These are phyloP conservation scores for Cremastinae sp. DNA, from an alignment of 2,888 invertebrate genomes.

Conservation along the genomic window DNA sequence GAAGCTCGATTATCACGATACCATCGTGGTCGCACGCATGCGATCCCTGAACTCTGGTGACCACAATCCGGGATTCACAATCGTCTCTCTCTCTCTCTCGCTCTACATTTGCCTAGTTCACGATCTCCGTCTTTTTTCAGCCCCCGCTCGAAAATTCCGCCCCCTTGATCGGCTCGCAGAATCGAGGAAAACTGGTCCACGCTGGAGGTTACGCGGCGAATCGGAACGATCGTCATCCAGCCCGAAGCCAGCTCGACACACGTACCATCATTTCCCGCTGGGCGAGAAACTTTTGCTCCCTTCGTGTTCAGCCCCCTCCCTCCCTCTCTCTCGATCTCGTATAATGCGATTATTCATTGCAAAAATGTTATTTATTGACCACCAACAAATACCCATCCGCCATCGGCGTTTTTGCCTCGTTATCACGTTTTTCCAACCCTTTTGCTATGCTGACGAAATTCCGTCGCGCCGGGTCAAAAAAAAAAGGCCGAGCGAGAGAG, in stretches of 20 bases:
- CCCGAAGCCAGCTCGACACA: too few species aligned
- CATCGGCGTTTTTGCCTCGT: conserved; percentile 41
- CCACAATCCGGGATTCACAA: conserved; percentile 40
- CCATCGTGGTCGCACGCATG: conserved; percentile 73
- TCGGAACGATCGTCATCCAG: too few species aligned
- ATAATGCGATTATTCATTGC: conserved; percentile 74
- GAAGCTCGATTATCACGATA: conserved; percentile 78
- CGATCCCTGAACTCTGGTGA: conserved; percentile 65
- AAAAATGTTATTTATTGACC: conserved; percentile 71
- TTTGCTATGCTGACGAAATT: conserved; percentile 36
- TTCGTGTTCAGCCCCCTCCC: conserved; percentile 28
- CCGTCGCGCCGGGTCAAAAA: conserved; percentile 7
- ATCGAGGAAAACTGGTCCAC: too few species aligned
- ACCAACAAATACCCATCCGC: conserved; percentile 32
- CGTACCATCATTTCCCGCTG: not conserved
- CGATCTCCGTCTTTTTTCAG: conserved; percentile 20
- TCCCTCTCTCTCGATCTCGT: conserved; percentile 42
- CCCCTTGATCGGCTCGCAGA: not conserved
- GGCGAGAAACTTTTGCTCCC: conserved; percentile 36
- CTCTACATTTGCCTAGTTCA: too few species aligned
- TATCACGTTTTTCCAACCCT: conserved; percentile 54
- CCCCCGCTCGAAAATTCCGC: not conserved
- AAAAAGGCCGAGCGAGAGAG: conserved; percentile 7
- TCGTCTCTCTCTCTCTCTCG: conserved; percentile 30
- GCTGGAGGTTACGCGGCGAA: too few species aligned